Evolutionary conservation across 2,113 vertebrate genomes (phyloP).

Genomic region (Poeciliopsis occidentalis): DNA sequence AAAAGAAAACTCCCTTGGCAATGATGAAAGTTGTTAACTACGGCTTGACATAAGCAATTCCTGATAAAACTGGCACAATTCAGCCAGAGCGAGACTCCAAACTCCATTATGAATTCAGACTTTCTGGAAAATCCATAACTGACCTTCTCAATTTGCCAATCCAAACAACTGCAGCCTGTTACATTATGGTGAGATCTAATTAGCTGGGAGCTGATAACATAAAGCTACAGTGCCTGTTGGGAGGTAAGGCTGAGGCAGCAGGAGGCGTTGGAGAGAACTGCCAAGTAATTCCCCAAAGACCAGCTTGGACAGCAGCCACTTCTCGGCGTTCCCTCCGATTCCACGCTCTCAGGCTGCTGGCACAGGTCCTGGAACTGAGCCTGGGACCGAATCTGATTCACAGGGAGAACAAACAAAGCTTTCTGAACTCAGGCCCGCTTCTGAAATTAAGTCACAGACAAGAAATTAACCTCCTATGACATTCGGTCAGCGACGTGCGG

Average conservation of each 20-base stretch:
- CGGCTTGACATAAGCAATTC: not conserved
- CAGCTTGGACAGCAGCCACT: constrained; percentile 94
- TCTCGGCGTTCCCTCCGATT: constrained; percentile 60
- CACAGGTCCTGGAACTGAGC: constrained; percentile 88
- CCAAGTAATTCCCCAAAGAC: constrained; percentile 96
- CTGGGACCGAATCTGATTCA: constrained; percentile 91
- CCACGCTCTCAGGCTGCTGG: constrained; percentile 78
- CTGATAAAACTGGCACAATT: not conserved
- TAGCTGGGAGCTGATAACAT: constrained; percentile 2
- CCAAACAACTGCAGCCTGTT: not conserved
- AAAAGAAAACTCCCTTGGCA: not conserved
- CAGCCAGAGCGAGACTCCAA: not conserved
- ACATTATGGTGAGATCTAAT: not conserved
- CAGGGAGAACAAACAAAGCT: constrained; percentile 13
- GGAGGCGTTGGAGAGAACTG: constrained; percentile 90
- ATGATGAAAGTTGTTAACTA: not conserved
- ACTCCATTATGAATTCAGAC: not conserved
- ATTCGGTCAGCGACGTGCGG: not conserved
- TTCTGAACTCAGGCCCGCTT: constrained; percentile 38
- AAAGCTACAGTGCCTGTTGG: constrained; percentile 74
- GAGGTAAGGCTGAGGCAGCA: constrained; percentile 90
- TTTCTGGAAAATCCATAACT: not conserved
- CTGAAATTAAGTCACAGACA: constrained; percentile 14
- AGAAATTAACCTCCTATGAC: constrained; percentile 11
- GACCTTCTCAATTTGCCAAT: not conserved